Percentiles rank a stretch among this genome's conserved stretches.
Conservation (phyloP, 2,888 invertebrate genomes). For the Phaonia tiefii region DNA sequence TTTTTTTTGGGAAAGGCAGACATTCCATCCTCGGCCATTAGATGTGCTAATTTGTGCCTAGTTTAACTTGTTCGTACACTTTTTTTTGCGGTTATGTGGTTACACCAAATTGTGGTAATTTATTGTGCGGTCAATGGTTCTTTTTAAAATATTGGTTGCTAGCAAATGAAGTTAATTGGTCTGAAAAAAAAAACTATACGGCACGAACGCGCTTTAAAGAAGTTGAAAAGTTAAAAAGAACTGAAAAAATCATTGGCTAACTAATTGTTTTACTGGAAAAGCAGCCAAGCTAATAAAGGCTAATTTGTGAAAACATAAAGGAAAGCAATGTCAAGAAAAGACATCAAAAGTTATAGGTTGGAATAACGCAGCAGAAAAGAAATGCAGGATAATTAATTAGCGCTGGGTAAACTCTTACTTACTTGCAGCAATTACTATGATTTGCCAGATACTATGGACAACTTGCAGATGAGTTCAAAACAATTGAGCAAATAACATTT, state of each 20-base stretch:
- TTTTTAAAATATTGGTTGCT: constrained; percentile 37
- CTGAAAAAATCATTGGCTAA: not conserved
- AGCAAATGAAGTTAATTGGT: constrained; percentile 53
- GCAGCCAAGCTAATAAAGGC: constrained; percentile 38
- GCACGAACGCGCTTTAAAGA: constrained; percentile 5
- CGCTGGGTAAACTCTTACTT: too few species aligned
- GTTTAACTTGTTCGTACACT: constrained; percentile 20
- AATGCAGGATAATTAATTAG: too few species aligned
- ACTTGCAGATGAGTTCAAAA: too few species aligned
- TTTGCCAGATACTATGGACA: too few species aligned
- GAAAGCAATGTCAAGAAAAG: too few species aligned
- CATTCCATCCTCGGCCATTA: not conserved
- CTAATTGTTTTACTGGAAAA: constrained; percentile 5
- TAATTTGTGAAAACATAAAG: constrained; percentile 41
- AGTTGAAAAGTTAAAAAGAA: constrained; percentile 6
- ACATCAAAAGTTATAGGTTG: too few species aligned
- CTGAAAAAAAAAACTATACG: constrained; percentile 23
- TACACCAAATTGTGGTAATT: constrained; percentile 42
- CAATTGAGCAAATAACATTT: too few species aligned
- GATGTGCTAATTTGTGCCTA: constrained; percentile 27
- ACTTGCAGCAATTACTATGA: too few species aligned
- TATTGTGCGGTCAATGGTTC: constrained; percentile 52
- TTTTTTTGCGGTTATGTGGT: constrained; percentile 22
- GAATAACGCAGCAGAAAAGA: too few species aligned
- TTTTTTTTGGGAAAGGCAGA: too few species aligned